Percentiles rank a stretch among this genome's conserved stretches.
Conservation (phyloP, 2,797 vertebrate species). For the Thamnophis elegans region DNA sequence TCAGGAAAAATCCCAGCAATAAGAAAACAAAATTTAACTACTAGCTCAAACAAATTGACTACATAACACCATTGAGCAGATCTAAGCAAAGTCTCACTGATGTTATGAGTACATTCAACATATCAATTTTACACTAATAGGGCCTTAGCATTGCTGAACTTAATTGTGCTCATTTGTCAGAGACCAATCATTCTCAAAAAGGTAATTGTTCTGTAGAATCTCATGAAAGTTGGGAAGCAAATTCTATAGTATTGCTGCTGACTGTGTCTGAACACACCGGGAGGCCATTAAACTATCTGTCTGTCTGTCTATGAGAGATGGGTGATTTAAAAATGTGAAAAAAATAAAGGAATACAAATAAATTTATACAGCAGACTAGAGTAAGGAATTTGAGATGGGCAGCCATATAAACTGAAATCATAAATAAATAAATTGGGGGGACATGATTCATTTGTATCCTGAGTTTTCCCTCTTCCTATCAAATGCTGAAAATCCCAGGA, state of each 20-base stretch:
- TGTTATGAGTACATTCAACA: neutral
- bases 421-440: neutral
- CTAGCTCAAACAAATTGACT: neutral
- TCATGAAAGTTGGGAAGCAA: neutral
- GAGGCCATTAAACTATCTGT: neutral
- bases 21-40: neutral
- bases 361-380: neutral
- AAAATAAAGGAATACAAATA: neutral
- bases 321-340: neutral
- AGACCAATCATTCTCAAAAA: neutral
- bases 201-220: neutral
- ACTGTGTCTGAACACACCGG: neutral
- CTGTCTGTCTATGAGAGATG: neutral
- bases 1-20: neutral
- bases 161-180: neutral
- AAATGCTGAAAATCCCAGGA: neutral
- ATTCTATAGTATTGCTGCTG: neutral
- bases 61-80: neutral
- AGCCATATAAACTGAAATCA: neutral
- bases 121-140: neutral
- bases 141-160: neutral
- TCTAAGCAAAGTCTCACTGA: neutral
- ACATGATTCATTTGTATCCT: neutral
- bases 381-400: neutral
- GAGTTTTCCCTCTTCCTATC: neutral